Conservation (phyloP, 2,113 vertebrate genomes). For the Bubo scandiacus region DNA sequence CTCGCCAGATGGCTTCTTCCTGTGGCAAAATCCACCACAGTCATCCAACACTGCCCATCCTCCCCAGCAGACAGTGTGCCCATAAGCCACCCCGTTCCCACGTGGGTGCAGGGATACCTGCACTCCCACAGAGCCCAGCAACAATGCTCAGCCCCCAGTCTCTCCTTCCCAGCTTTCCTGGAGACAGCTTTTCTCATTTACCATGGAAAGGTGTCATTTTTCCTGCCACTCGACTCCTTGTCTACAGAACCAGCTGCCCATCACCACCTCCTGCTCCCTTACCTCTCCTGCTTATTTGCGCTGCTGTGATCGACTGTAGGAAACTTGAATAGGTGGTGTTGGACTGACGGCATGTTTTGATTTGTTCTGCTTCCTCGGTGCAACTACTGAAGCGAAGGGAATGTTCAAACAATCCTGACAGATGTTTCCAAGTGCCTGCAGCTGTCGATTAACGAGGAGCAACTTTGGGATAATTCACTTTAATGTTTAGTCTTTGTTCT, state of each 20-base stretch:
- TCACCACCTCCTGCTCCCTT: background rate
- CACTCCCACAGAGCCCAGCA: background rate
- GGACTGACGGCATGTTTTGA: background rate
- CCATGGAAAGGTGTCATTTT: fast-evolving
- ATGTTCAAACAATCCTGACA: conserved; percentile 30
- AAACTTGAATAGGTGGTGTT: background rate
- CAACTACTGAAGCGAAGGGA: background rate
- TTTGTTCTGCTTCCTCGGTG: background rate
- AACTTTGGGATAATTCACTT: conserved; percentile 65
- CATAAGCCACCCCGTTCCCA: fast-evolving
- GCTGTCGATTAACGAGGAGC: conserved; percentile 73
- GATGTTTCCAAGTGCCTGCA: conserved; percentile 63
- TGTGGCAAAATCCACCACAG: fast-evolving
- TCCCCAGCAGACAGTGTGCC: fast-evolving
- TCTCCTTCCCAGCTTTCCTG: background rate
- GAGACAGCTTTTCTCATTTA: background rate
- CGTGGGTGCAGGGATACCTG: fast-evolving
- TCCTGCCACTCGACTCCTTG: background rate
- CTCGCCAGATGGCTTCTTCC: background rate
- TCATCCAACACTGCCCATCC: background rate
- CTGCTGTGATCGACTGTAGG: fast-evolving
- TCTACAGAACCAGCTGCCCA: background rate
- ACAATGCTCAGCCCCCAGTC: background rate
- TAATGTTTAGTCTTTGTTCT: conserved; percentile 32
- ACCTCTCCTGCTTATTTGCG: background rate